Evolutionary conservation across 2,113 vertebrate genomes (phyloP), one percentile per base, ranked within the genome.

Genomic region (Conger conger): DNA sequence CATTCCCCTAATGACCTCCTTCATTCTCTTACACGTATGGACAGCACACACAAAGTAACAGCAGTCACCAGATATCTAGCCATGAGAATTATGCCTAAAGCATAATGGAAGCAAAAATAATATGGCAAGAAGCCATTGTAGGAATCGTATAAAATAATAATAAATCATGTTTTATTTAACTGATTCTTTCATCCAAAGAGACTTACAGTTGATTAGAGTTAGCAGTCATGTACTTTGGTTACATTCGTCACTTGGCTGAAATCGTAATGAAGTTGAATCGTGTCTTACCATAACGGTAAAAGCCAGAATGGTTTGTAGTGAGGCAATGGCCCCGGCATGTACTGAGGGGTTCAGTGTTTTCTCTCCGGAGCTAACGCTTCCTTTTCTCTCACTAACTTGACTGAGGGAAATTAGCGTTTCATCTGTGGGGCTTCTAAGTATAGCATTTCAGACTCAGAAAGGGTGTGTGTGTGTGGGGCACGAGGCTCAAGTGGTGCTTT

Each of bases 371-470:
- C 54, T 57, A 20, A 13, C 1, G 45, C 45, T 50, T 50, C 45
- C 45, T 50, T 50, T 50, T 50, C 45, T 50, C 45, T 50, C 45
- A 15, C 7, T 50, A 63, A 63, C 57, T 63, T 63, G 20, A 92
- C 93, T 93, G 90, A 86, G 85, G 90, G 92, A 95, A 95, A 95
- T 95, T 95, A 95, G 94, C 95, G 94, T 89, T 88, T 91, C 93
- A 93, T 91, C 94, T 96, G 93, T 93, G 93, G 91, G 82, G 90
- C 79, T 88, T 93, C 95, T 97, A 97, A 96, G 95, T 97, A 96
- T 96, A 95, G 96, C 88, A 27, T 89, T 86, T 86, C 79, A 63
- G 81, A 60, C 86, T 86, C 79, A 63, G 81, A 60, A 82, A 82
- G 81, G 20, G 57, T 73, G 33, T 63, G 54, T 73, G 92, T 92